Percentiles rank a stretch among this genome's conserved stretches.
phyloP scores from a whole-genome alignment of 2,113 vertebrate species.

The Malurus elegans region DNA sequence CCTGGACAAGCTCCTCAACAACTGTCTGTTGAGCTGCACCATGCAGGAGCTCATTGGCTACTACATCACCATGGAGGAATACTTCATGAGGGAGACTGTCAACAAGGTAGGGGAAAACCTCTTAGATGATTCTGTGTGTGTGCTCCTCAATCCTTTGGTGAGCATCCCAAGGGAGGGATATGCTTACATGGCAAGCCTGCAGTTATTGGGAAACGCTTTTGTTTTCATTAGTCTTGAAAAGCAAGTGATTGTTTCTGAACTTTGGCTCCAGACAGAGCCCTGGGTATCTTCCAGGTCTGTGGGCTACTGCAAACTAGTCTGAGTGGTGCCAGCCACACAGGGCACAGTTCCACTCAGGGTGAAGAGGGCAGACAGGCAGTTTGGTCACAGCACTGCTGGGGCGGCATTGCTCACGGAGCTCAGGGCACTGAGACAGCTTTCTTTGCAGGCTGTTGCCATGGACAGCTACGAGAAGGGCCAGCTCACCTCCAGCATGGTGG shows the following conservation, averaged over 20 bases:
- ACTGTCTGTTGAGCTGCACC: slow-evolving; percentile 87
- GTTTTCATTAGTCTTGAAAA: neutral
- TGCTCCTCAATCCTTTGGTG: neutral
- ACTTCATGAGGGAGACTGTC: slow-evolving; percentile 97
- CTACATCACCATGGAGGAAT: slow-evolving; percentile 98
- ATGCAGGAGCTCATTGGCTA: slow-evolving; percentile 98
- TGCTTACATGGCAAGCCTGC: neutral
- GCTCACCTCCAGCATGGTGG: slow-evolving; percentile 97
- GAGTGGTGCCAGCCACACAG: neutral
- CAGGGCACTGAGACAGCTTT: neutral
- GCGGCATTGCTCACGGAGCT: neutral
- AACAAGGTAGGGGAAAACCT: slow-evolving; percentile 83
- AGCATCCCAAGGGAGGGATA: neutral
- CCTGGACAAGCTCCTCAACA: slow-evolving; percentile 90
- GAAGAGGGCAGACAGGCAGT: neutral
- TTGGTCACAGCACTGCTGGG: neutral
- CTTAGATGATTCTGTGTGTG: neutral
- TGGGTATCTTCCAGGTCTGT: neutral
- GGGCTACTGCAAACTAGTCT: neutral
- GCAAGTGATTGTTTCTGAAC: neutral
- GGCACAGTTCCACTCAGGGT: neutral
- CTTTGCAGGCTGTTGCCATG: slow-evolving; percentile 89
- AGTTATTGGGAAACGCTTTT: neutral
- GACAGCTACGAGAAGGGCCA: slow-evolving; percentile 92
- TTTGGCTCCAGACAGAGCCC: neutral